Base-by-base conservation (phyloP, 1,140 invertebrate species). In the Eufriesea mexicana region DNA sequence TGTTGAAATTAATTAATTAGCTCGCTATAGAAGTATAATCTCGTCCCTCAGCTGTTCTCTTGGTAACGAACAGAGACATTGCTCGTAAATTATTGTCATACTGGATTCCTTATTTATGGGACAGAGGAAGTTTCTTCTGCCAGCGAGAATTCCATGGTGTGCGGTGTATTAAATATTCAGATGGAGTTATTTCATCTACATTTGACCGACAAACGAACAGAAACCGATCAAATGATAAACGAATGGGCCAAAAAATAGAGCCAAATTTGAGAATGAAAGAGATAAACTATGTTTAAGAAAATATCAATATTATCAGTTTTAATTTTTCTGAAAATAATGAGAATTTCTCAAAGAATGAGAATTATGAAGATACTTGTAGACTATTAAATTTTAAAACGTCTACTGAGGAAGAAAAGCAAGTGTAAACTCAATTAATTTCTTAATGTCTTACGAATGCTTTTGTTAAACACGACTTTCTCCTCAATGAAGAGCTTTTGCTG, bases 1-100 rank as follows among this genome's bases (percentile, higher is more conserved):
- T 47, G n/a, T 10, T n/a, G n/a, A 70, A 70, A 70, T 70, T 70
- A 47, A 70, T 49, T 70, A 70, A 49, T 70, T 25, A 66, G 64
- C 18, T 8, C 14, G 7, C 16, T n/a, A 14, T 25, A 14, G n/a
- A 49, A 12, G 16, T 70, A 49, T 49, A 47, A 18, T 18, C 20
- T 5, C 5, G 49, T 14, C n/a, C 16, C n/a, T 45, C n/a, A 28
- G 16, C 16, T 70, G 45, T 18, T n/a, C 16, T 6, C 5, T 5
- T 20, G 5, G 8, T 49, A 70, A 47, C 16, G 14, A 68, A 47
- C 42, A 23, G 35, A 20, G 6, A 45, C 14, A 68, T 64, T 42
- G 28, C 16, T 64, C 18, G 20, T 64, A 42, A 64, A 66, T 66
- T 66, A 66, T 66, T 45, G 35, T 45, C 35, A 45, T 1, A 23